Evolutionary conservation across 2,113 vertebrate species (phyloP), one percentile per base, ranked within the genome.

Genomic region (Eidolon helvum): DNA sequence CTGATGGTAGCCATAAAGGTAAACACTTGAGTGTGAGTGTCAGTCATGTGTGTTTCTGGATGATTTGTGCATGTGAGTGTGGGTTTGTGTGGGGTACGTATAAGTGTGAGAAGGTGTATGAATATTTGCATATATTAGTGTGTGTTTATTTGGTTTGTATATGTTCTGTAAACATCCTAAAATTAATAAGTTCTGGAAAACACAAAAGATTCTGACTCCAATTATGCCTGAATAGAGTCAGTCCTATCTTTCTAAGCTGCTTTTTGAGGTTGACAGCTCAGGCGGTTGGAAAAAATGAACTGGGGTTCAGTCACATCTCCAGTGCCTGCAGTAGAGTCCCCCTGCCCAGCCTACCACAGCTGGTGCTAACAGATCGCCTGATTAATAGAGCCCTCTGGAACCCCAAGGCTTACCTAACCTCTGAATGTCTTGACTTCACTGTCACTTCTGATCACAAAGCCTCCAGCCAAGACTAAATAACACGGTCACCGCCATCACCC

Each of bases 331-430:
- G 16, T 5, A 40, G 30, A 2, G 19, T 80, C 26, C n/a, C 4
- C 30, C 1, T 3, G 5, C 7, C 26, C 28, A 30, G 40, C 38
- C 45, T 21, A 11, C 22, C 11, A 9, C 6, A 26, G 24, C 33
- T 2, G 24, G 65, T 1, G 10, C 59, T 24, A 6, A 45, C 0
- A 24, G 10, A 55, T 24, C 3, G 7, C 43, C 72, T 1, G 4
- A 35, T 2, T 82, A 26, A 26, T 4, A 72, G 63, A 66, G 3
- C 19, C 10, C 7, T 18, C 28, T 65, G 48, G 57, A 78, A 3
- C 30, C 50, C 21, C 14, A 53, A 28, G 12, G 6, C 59, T n/a
- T 12, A 48, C 10, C 40, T 66, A 69, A 74, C 26, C 26, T 59
- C 33, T 71, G 28, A 91, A 53, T 45, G 30, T n/a, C 50, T 75